Percentiles rank a stretch among this genome's conserved stretches.
Conservation (phyloP, 2,888 invertebrate genomes). For the Camponotus fellah region DNA sequence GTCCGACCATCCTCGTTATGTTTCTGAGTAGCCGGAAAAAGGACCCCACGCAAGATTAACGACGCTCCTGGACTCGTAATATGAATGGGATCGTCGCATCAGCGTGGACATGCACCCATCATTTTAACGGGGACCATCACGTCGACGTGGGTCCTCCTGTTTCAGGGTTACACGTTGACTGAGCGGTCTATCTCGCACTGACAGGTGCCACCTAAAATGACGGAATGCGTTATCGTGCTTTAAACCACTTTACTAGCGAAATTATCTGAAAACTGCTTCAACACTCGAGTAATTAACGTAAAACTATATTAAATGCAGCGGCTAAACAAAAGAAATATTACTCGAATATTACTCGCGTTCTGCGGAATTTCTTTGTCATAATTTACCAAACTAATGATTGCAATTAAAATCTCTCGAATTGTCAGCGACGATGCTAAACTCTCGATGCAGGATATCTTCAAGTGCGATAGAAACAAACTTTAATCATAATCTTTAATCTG, state of each 20-base stretch:
- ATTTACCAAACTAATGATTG: background rate
- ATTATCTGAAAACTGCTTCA: conserved; percentile 42
- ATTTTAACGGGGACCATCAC: conserved; percentile 69
- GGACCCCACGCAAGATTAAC: conserved; percentile 72
- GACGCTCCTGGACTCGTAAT: conserved; percentile 45
- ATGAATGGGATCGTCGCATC: conserved; percentile 60
- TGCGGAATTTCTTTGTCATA: background rate
- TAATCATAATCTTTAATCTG: conserved; percentile 8
- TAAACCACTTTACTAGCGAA: conserved; percentile 66
- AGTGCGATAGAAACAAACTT: background rate
- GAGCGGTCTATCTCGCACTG: conserved; percentile 33
- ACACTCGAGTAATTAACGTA: conserved; percentile 55
- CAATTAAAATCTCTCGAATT: conserved; percentile 32
- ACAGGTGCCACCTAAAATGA: conserved; percentile 66
- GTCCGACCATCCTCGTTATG: conserved; percentile 42
- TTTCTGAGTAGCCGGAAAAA: conserved; percentile 49
- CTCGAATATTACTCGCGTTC: background rate
- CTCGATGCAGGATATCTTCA: background rate
- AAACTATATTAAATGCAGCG: background rate
- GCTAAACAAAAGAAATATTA: background rate
- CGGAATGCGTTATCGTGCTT: conserved; percentile 54
- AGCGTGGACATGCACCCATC: conserved; percentile 63
- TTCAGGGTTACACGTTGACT: conserved; percentile 70
- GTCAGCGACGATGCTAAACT: background rate
- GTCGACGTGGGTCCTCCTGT: conserved; percentile 66